Percentiles rank a stretch among this genome's conserved stretches.
These are phyloP conservation scores for Gambusia holbrooki DNA, from an alignment of 2,113 vertebrate genomes.

Conservation along the genomic window DNA sequence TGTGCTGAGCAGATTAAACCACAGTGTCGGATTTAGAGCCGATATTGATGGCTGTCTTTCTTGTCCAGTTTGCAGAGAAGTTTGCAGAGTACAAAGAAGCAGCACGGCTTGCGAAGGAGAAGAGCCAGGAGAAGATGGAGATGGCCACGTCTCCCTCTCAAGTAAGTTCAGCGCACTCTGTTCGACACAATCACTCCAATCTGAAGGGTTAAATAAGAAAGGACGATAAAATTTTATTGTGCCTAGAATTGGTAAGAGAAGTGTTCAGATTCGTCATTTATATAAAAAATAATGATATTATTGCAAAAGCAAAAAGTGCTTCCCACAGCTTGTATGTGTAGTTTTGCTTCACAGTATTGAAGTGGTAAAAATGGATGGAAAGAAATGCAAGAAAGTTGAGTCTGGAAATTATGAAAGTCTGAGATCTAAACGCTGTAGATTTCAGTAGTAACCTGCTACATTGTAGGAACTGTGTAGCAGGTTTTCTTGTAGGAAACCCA, in stretches of 20 bases:
- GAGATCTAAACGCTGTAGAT: too few relatives aligned
- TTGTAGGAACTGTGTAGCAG: too few relatives aligned
- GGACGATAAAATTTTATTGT: not conserved
- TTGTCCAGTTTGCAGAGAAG: slow-evolving; percentile 95
- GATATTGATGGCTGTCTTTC: slow-evolving; percentile 33
- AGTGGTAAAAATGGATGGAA: too few relatives aligned
- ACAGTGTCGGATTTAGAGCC: slow-evolving; percentile 22
- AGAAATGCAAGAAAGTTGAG: too few relatives aligned
- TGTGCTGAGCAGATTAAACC: slow-evolving; percentile 43
- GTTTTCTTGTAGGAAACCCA: not conserved
- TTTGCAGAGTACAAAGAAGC: slow-evolving; percentile 99
- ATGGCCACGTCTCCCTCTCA: slow-evolving; percentile 97
- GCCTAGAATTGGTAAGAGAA: not conserved
- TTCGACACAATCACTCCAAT: not conserved
- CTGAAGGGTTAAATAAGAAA: not conserved
- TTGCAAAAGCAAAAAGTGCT: too few relatives aligned
- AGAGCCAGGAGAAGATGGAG: slow-evolving; percentile 97
- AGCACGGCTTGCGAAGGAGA: slow-evolving; percentile 95
- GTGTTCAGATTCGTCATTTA: too few relatives aligned
- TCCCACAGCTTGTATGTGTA: too few relatives aligned
- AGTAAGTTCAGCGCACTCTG: slow-evolving; percentile 70
- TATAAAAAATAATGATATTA: too few relatives aligned
- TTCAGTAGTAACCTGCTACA: too few relatives aligned
- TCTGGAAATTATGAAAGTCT: too few relatives aligned
- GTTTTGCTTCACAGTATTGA: too few relatives aligned